Evolutionary conservation across 1,140 invertebrate genomes (phyloP).

Genomic region (Sinonovacula constricta): DNA sequence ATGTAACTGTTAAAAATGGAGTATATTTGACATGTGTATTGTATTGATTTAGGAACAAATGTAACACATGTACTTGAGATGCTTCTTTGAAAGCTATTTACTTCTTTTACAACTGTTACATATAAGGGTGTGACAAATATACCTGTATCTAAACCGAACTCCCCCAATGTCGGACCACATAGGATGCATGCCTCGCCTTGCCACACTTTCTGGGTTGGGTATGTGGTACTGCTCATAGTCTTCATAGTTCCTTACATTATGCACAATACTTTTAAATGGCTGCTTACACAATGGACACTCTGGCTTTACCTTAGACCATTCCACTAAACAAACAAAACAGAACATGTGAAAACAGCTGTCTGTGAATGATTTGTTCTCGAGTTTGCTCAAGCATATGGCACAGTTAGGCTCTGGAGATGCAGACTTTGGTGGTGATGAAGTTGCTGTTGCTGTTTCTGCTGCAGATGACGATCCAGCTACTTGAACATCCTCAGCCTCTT

Average conservation of each 20-base stretch:
- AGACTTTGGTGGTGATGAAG: conserved; percentile 1
- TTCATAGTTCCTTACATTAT: conserved; percentile 91
- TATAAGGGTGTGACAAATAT: conserved; percentile 2
- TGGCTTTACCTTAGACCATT: conserved; percentile 97
- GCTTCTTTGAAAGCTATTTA: no score
- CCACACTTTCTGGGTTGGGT: conserved; percentile 45
- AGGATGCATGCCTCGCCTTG: not conserved
- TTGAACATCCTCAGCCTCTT: not conserved
- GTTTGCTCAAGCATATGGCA: conserved; percentile 92
- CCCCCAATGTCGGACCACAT: not conserved
- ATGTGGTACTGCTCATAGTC: conserved; percentile 93
- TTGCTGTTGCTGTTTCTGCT: not conserved
- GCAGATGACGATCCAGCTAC: not conserved
- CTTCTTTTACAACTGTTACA: no score
- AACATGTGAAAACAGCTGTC: conserved; percentile 96
- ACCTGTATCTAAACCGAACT: conserved; percentile 44
- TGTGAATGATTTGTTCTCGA: conserved; percentile 93
- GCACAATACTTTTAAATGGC: conserved; percentile 92
- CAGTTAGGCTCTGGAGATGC: conserved; percentile 82
- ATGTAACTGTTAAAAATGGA: no score
- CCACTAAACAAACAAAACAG: conserved; percentile 93
- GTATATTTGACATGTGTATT: no score
- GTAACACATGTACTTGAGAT: no score
- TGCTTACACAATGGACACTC: conserved; percentile 97
- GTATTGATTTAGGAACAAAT: no score